These are phyloP conservation scores for Macropis europaea DNA, from an alignment of 2,888 invertebrate genomes.

Conservation along the genomic window DNA sequence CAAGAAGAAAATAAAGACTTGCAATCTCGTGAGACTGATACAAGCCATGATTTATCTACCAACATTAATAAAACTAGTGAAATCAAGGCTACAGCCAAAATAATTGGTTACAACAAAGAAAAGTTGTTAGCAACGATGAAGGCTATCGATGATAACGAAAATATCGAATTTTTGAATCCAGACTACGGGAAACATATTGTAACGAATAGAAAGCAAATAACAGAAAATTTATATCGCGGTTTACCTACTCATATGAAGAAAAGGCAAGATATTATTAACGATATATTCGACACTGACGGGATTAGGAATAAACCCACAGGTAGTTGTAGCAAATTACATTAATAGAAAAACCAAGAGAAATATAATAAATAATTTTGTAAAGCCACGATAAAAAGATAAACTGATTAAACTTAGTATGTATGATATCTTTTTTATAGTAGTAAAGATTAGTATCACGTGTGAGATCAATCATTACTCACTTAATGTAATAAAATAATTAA, in stretches of 20 bases:
- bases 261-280: constrained; percentile 72
- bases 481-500: constrained; percentile 42
- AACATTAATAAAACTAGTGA: constrained; percentile 15
- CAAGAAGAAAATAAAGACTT: constrained; percentile 17
- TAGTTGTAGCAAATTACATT: constrained; percentile 68
- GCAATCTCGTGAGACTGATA: constrained; percentile 11
- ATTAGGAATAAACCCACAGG: constrained; percentile 64
- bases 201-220: constrained; percentile 69
- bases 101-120: constrained; percentile 79
- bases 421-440: constrained; percentile 32
- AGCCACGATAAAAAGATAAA: constrained; percentile 15
- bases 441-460: constrained; percentile 16
- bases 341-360: constrained; percentile 26
- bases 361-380: constrained; percentile 5
- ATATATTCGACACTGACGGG: constrained; percentile 68
- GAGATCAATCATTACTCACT: constrained; percentile 21
- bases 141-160: constrained; percentile 82
- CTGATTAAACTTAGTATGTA: constrained; percentile 27
- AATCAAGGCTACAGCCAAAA: constrained; percentile 15
- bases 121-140: constrained; percentile 84
- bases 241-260: constrained; percentile 70
- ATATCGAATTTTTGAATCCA: constrained; percentile 69
- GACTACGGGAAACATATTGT: constrained; percentile 56
- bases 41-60: background rate
- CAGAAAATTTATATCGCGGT: constrained; percentile 75